Evolutionary conservation across 2,888 invertebrate genomes (phyloP), one percentile per base, ranked within the genome.

Genomic region (Bombyx huttoni): DNA sequence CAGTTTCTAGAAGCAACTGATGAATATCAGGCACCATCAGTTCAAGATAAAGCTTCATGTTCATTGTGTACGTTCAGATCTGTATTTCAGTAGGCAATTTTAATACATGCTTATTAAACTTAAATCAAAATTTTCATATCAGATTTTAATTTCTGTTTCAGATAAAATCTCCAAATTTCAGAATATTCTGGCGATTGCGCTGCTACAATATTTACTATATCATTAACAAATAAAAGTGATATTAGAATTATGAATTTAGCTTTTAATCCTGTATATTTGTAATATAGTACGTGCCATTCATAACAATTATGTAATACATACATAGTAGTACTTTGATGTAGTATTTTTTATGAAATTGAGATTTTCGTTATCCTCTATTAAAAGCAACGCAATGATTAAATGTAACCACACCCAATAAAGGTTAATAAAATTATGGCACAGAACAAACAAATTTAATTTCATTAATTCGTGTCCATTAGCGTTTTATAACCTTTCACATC

Each of bases 1-100:
- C 94, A 94, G 70, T 98, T 98, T 82, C 79, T 93, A 70, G 91
- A 92, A 80, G 91, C 92, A 67, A 90, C 91, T 53, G 93, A 93
- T 70, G 84, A 87, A 63, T 88, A 88, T 64, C 73, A 76, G 66
- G 75, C 82, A 52, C 86, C 85, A 33, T 81, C 86, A 45, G 71
- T 81, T 55, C 75, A 77, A 61, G 84, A 86, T 67, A 74, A 69
- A 54, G 78, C 81, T 71, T 76, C 80, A 50, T 65, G 70, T 65
- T 69, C 75, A 60, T 56, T 68, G 56, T 67, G 86, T 87, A 69
- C 80, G 85, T 79, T 24, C 24, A 24, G 3, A 24, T 24, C 24
- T 24, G 5, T 24, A 24, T 24, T 24, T 5, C 24, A 24, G 24
- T 24, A 24, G 5, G 24, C 5, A 24, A 24, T 24, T n/a, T 24